These are phyloP conservation scores for Dermolepida albohirtum DNA, from an alignment of 2,888 invertebrate species.

Conservation along the genomic window DNA sequence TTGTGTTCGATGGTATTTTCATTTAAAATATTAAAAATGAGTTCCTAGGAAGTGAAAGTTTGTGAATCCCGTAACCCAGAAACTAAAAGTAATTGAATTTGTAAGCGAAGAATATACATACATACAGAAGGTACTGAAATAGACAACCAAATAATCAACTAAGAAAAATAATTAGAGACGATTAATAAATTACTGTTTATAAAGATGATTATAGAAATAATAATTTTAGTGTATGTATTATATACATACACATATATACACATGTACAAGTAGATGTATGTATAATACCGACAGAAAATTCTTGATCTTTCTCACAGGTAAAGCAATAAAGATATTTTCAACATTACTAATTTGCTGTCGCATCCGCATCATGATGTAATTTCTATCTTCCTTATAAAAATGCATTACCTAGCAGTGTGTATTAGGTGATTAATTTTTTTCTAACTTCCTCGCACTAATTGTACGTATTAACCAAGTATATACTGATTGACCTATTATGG, in stretches of 20 bases:
- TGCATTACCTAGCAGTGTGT: slow-evolving; percentile 10
- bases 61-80: slow-evolving; percentile 27
- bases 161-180: too few relatives aligned
- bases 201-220: too few relatives aligned
- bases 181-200: too few relatives aligned
- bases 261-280: background rate
- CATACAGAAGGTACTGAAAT: background rate
- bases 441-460: too few relatives aligned
- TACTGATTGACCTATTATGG: too few relatives aligned
- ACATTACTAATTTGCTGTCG: slow-evolving; percentile 16
- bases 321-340: slow-evolving; percentile 9
- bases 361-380: slow-evolving; percentile 27
- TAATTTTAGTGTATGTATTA: background rate
- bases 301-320: slow-evolving; percentile 13
- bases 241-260: background rate
- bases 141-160: slow-evolving; percentile 2
- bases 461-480: too few relatives aligned
- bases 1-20: slow-evolving; percentile 3
- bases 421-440: too few relatives aligned
- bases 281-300: background rate
- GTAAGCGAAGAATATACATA: background rate
- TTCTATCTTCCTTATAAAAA: slow-evolving; percentile 30
- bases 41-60: slow-evolving; percentile 31
- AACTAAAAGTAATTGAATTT: slow-evolving; percentile 17
- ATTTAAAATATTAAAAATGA: slow-evolving; percentile 32